Base-by-base conservation (phyloP, 2,888 invertebrate genomes). In the Chrysodeixis includens region DNA sequence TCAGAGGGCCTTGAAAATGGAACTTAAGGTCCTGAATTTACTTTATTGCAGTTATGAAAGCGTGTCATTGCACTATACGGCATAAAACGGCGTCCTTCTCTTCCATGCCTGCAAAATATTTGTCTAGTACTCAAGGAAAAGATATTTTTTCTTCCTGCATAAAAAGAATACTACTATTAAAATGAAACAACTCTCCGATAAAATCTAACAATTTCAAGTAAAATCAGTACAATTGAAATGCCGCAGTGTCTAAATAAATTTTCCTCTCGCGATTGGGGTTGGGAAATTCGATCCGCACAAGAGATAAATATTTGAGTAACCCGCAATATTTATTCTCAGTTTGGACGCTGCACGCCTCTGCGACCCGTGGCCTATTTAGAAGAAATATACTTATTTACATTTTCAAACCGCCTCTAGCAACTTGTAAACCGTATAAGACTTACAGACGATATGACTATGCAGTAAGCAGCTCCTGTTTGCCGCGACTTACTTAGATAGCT, bases 271-370 rank as follows among this genome's bases (percentile, higher is more conserved):
- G 35, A 35, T 12, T 10, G 10, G 40, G 40, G 40, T n/a, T 40
- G 40, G 14, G 40, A 40, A 35, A n/a, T 40, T 40, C 40, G n/a
- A 40, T 40, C 40, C 40, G 40, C 40, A 0, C 40, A 40, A 35
- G 40, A n/a, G 40, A 40, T 40, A 40, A 40, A 40, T 40, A 40
- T 40, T 40, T 40, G n/a, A 40, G 40, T 40, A n/a, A 14, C 40
- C n/a, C 40, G 40, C n/a, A 40, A 40, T 40, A n/a, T 40, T 40
- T 40, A 40, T n/a, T 40, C 40, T 12, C 35, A 14, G 35, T 10
- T 8, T 35, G 35, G 35, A 35, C 35, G 35, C 4, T 35, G 35
- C 32, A 35, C 7, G 32, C 14, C 35, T 35, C 12, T 35, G 35
- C 35, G n/a, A 26, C 26, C 26, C 26, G 26, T 26, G 40, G 40